phyloP scores from a whole-genome alignment of 2,888 invertebrate genomes.

The Gari tellinella region DNA sequence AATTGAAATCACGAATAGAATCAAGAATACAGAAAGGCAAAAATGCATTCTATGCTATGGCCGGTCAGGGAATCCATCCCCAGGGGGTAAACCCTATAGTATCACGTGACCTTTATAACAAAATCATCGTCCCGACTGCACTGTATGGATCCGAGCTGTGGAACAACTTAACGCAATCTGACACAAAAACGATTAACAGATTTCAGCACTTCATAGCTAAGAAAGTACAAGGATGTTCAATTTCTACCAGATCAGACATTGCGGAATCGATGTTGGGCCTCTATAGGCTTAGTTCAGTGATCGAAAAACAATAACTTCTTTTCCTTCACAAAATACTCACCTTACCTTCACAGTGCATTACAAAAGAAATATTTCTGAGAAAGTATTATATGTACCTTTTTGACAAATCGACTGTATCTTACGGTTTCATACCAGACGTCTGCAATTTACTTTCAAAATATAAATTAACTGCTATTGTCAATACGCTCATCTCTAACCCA shows the following conservation, averaged over 20 bases:
- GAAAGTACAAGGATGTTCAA: neutral
- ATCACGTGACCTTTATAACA: neutral
- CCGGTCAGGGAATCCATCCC: neutral
- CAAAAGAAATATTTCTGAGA: no score
- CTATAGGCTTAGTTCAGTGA: neutral
- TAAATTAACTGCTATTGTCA: neutral
- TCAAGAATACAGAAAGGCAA: neutral
- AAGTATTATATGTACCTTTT: no score
- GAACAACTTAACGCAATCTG: neutral
- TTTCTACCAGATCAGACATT: neutral
- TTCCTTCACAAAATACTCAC: neutral
- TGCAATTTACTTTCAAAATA: no score
- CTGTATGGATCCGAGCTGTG: neutral
- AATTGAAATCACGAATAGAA: no score
- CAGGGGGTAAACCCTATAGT: neutral
- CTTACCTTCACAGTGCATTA: neutral
- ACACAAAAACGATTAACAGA: neutral
- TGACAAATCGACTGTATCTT: no score
- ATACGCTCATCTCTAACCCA: neutral
- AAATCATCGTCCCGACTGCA: neutral
- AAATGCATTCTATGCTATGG: neutral
- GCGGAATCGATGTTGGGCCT: constrained; percentile 1
- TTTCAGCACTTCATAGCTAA: neutral
- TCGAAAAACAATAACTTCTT: neutral
- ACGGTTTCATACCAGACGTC: no score